These are phyloP conservation scores for Gortyna flavago DNA, from an alignment of 2,888 invertebrate genomes.

Conservation along the genomic window DNA sequence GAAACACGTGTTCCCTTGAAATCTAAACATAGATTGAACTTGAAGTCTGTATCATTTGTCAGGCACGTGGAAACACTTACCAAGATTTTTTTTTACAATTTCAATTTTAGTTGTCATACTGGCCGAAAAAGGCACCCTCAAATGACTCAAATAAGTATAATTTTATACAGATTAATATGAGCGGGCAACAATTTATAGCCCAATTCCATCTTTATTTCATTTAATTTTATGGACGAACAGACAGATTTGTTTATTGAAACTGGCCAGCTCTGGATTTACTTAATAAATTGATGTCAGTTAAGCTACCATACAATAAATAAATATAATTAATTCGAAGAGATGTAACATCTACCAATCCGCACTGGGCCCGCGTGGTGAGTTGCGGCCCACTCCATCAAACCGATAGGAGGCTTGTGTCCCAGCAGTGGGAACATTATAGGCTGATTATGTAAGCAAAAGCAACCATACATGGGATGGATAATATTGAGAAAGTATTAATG, in stretches of 20 bases:
- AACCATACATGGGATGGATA: no score
- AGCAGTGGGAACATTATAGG: no score
- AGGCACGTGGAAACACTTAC: background rate
- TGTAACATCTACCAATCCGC: no score
- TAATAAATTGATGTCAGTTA: constrained; percentile 26
- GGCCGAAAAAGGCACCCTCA: background rate
- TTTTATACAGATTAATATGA: constrained; percentile 5
- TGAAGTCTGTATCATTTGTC: background rate
- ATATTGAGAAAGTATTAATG: no score
- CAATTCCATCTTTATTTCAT: constrained; percentile 6
- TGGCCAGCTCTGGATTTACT: constrained; percentile 3
- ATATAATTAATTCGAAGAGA: no score
- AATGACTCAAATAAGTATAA: background rate
- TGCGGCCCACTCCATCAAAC: no score
- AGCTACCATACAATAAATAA: background rate
- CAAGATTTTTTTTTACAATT: background rate
- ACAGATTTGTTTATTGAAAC: constrained; percentile 18
- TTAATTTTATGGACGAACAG: constrained; percentile 13
- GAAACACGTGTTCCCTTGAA: background rate
- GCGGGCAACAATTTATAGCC: constrained; percentile 1
- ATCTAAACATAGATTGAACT: constrained; percentile 7
- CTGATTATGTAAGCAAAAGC: no score
- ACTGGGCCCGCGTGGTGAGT: no score
- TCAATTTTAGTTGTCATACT: background rate
- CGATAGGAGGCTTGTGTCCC: no score